phyloP scores from a whole-genome alignment of 2,888 invertebrate genomes.

The Nemotelus pantherinus region DNA sequence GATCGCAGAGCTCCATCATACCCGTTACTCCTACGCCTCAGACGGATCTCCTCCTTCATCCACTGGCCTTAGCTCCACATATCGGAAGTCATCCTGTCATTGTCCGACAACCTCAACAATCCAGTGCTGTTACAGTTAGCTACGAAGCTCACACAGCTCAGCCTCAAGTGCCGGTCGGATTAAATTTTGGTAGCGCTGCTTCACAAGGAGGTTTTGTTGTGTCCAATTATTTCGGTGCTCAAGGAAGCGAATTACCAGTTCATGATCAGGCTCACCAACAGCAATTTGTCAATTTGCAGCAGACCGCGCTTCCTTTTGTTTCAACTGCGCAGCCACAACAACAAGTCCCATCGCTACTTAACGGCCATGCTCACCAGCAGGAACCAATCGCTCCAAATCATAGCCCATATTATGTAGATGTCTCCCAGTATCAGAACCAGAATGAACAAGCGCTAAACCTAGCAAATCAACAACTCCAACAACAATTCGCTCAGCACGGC shows the following conservation, averaged over 20 bases:
- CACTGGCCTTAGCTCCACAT: constrained; percentile 60
- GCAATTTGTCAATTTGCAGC: constrained; percentile 53
- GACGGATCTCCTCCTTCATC: constrained; percentile 48
- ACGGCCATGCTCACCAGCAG: constrained; percentile 53
- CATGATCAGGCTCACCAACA: constrained; percentile 45
- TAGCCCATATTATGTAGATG: constrained; percentile 53
- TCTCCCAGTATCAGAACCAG: constrained; percentile 57
- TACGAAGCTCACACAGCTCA: constrained; percentile 47
- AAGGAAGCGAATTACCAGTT: constrained; percentile 9
- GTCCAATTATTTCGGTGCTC: constrained; percentile 60
- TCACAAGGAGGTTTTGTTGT: constrained; percentile 61
- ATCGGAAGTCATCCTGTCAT: constrained; percentile 58
- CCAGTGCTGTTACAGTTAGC: constrained; percentile 24
- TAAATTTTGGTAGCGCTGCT: constrained; percentile 56
- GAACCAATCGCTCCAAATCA: constrained; percentile 46
- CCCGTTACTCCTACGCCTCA: constrained; percentile 59
- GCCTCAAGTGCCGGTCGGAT: constrained; percentile 54
- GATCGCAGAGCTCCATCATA: constrained; percentile 59
- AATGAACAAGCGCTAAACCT: constrained; percentile 56
- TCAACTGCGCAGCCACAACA: constrained; percentile 3
- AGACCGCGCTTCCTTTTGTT: constrained; percentile 59
- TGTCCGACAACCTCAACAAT: constrained; percentile 51
- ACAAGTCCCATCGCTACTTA: constrained; percentile 37
- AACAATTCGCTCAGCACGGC: constrained; percentile 49
- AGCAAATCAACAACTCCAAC: constrained; percentile 57